phyloP scores from a whole-genome alignment of 2,888 invertebrate species.

The Tromatobia lineatoria region DNA sequence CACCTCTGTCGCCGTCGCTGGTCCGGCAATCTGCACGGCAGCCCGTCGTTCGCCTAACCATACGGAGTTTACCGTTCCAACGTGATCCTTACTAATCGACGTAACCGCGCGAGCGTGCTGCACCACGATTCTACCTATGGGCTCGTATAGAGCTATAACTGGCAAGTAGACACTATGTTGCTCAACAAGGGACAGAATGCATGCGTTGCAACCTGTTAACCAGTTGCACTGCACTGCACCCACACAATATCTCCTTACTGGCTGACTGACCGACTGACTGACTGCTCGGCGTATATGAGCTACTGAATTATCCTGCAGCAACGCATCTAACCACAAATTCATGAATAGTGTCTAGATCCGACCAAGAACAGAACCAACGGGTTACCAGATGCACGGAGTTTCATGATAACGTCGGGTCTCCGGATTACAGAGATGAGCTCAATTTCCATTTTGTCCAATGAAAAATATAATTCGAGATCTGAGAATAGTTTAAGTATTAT shows the following conservation, averaged over 20 bases:
- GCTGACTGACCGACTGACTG: constrained; percentile 36
- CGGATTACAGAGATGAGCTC: not conserved
- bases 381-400: not conserved
- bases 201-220: constrained; percentile 60
- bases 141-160: not conserved
- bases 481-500: not conserved
- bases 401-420: not conserved
- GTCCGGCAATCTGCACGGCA: constrained; percentile 45
- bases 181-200: constrained; percentile 56
- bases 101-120: constrained; percentile 67
- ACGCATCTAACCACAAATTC: constrained; percentile 25
- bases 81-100: constrained; percentile 81
- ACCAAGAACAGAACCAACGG: constrained; percentile 2
- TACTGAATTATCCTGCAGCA: constrained; percentile 27
- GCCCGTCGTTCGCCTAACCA: constrained; percentile 41
- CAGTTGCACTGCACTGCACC: constrained; percentile 43
- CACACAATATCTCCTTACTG: constrained; percentile 48
- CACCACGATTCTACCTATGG: constrained; percentile 14
- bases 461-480: not conserved
- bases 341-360: constrained; percentile 21
- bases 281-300: constrained; percentile 30
- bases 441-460: not conserved
- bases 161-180: not conserved
- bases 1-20: constrained; percentile 35
- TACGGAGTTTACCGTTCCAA: constrained; percentile 74